Evolutionary conservation across 1,140 invertebrate genomes (phyloP).

Genomic region (Trissolcus basalis): DNA sequence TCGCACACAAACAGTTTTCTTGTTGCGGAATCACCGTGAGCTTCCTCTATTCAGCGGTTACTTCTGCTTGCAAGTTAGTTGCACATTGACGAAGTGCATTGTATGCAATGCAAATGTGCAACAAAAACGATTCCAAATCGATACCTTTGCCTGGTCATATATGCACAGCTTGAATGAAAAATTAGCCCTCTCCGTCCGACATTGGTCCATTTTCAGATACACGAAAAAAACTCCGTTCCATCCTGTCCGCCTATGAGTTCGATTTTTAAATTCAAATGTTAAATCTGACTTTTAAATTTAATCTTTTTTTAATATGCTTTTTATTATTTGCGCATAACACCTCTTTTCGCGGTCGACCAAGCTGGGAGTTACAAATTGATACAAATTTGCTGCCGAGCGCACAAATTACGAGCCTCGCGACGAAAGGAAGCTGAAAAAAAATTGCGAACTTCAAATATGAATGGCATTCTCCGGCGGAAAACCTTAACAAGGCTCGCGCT

Average conservation of each 20-base stretch:
- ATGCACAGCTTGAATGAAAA: not conserved
- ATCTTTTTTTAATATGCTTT: too few species aligned
- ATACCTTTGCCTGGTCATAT: conserved; percentile 31
- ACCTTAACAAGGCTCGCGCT: not conserved
- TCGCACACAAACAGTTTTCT: not conserved
- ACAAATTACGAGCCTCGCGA: conserved; percentile 4
- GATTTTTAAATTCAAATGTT: too few species aligned
- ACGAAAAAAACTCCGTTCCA: conserved; percentile 25
- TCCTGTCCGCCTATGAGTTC: conserved; percentile 27
- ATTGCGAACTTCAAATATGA: conserved; percentile 26
- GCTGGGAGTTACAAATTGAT: conserved; percentile 19
- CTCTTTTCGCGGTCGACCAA: too few species aligned
- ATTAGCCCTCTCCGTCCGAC: conserved; percentile 8
- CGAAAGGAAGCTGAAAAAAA: not conserved
- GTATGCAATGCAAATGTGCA: conserved; percentile 30
- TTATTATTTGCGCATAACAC: too few species aligned
- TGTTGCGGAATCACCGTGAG: conserved; percentile 18
- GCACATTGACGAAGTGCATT: conserved; percentile 40
- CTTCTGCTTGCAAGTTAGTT: conserved; percentile 31
- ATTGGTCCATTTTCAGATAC: conserved; percentile 39
- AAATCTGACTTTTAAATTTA: too few species aligned
- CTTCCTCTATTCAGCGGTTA: conserved; percentile 44
- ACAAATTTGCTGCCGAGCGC: conserved; percentile 13
- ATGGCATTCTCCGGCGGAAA: not conserved
- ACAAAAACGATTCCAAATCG: conserved; percentile 49